Percentiles rank a stretch among this genome's conserved stretches.
Evolutionary conservation across 2,888 invertebrate species (phyloP).

Genomic region (Ectemnius continuus): DNA sequence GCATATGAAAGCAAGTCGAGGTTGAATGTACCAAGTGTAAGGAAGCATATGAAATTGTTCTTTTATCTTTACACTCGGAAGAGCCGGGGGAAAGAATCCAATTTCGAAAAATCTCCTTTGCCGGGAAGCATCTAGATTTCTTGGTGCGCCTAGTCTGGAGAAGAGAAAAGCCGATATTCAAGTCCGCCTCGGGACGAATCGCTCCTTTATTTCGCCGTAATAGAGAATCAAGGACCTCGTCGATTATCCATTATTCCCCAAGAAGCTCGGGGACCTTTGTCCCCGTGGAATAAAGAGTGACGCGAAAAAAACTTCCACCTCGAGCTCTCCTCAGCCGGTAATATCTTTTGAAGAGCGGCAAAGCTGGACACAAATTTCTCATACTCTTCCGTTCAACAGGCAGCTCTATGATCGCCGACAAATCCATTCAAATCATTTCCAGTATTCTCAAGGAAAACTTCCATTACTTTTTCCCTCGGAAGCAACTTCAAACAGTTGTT

Average conservation of each 20-base stretch:
- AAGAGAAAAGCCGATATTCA: conserved; percentile 55
- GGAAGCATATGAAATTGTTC: not conserved
- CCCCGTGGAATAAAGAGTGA: conserved; percentile 59
- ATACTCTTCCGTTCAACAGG: not conserved
- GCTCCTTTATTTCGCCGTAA: conserved; percentile 62
- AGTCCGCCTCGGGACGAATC: conserved; percentile 52
- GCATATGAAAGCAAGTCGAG: not conserved
- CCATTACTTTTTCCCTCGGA: not conserved
- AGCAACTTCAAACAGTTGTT: not conserved
- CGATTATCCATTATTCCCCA: conserved; percentile 64
- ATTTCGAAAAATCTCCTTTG: conserved; percentile 30
- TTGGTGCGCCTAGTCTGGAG: conserved; percentile 9
- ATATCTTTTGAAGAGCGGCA: conserved; percentile 32
- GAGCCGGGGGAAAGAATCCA: not conserved
- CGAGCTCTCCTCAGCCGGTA: conserved; percentile 53
- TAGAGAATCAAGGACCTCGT: conserved; percentile 65
- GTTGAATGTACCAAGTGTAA: not conserved
- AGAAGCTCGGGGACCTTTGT: conserved; percentile 58
- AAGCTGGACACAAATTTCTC: conserved; percentile 5
- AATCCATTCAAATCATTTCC: not conserved
- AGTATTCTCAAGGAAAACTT: not conserved
- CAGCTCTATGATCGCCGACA: not conserved
- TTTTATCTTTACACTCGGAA: not conserved
- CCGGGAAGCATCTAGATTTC: conserved; percentile 13
- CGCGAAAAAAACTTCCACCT: conserved; percentile 62